Base-by-base conservation (phyloP, 2,888 invertebrate genomes). In the Alloplasta piceator region DNA sequence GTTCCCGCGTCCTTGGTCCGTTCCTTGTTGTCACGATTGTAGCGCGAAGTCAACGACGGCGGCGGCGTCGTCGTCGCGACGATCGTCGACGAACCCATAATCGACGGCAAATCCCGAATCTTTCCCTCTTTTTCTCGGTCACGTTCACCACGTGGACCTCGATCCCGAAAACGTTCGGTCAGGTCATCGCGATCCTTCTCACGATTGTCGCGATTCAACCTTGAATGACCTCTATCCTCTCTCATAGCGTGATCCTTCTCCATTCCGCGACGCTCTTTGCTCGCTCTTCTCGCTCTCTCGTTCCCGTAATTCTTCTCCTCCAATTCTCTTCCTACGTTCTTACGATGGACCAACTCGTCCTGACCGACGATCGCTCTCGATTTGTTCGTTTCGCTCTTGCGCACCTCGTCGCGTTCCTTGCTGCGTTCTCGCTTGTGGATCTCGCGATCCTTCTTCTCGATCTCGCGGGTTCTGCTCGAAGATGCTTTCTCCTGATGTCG, bases 141-240 rank as follows among this genome's bases (percentile, higher is more conserved):
- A 0, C 94, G 89, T 83, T 93, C 94, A 7, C 26, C 26, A 3
- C 92, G 93, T 94, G 93, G 94, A 6, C 26, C 26, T 2, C 94
- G 90, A 81, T 94, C 94, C 73, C 96, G 94, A 70, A 96, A 95
- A 82, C 96, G 93, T 1, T 95, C 95, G 72, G 94, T 90, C 0
- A 94, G 94, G 83, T 96, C 96, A 0, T 90, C 90, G 1, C 90
- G 83, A 38, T 91, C 90, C 38, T 89, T 89, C 12, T 86, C 80
- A 12, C 85, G 58, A 26, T 86, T 84, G 61, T 89, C 89, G 1
- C 70, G 66, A 41, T 60, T 72, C 5, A 85, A 72, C 38, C 86
- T 73, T 38, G 89, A 85, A 75, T 90, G 90, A 58, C 88, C 84
- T 4, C 89, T 86, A 16, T 88, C 89, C 2, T 90, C 90, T 4